Base-by-base conservation (phyloP, 2,888 invertebrate species). In the Lasioglossum vierecki region DNA sequence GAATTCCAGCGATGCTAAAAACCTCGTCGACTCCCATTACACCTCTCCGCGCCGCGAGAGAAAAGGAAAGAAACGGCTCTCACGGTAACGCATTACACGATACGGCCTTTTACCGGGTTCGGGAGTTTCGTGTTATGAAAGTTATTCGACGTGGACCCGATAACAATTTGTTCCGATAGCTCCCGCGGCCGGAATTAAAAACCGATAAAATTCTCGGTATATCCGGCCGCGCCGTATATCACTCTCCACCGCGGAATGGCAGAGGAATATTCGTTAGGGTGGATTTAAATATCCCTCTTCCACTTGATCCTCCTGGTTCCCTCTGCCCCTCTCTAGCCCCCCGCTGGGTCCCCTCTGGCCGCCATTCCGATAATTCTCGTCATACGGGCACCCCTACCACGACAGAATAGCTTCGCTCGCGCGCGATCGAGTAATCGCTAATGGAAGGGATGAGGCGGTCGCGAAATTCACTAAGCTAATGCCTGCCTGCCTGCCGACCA, bases 391-490 rank as follows among this genome's bases (percentile, higher is more conserved):
- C 44, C 60, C 63, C 76, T 35, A 18, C 26, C 49, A 63, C 71
- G 53, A 9, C 76, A 79, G 35, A 87, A 81, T 71, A 39, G 53
- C 30, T 26, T 22, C 63, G 35, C 46, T 26, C 13, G 49, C 44
- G 74, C 53, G 70, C 68, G 85, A 84, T 82, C 71, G 74, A 68
- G 70, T 68, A 78, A 87, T 87, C 87, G 85, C 82, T 87, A 83
- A 86, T 80, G 83, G 83, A 75, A 71, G 66, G 73, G 70, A 13
- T 6, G n/a, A 57, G 35, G 57, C 72, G 53, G 79, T 83, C 85
- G 76, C 82, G 76, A 76, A 83, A 79, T 85, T 79, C 85, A 71
- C 79, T 41, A 71, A 75, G 78, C 60, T 87, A 87, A 87, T 82
- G 80, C 80, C 80, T 30, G 73, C 26, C 60, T 30, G 76, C 71